phyloP scores from a whole-genome alignment of 2,797 vertebrate genomes.

The Scolopax rusticola region DNA sequence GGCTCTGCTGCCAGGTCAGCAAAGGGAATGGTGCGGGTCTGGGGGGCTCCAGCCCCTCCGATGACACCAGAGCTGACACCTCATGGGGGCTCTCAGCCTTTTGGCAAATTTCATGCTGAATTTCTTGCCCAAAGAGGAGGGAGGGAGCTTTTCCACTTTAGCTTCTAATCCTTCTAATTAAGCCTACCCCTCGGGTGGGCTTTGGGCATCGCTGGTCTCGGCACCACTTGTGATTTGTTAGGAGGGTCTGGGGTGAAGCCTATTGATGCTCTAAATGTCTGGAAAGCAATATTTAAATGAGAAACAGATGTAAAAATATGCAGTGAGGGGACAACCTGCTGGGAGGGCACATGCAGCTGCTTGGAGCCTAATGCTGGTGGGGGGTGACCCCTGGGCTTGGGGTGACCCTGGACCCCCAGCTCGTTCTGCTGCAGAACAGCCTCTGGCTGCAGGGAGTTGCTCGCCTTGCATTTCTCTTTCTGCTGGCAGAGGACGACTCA shows the following conservation, averaged over 20 bases:
- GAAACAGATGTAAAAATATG: rapidly evolving
- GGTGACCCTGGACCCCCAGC: neutral
- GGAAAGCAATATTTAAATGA: neutral
- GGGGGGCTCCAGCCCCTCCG: neutral
- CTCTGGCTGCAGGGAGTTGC: neutral
- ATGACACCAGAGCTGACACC: rapidly evolving
- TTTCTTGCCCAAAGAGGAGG: rapidly evolving
- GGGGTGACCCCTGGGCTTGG: neutral
- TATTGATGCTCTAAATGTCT: neutral
- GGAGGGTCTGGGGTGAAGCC: neutral
- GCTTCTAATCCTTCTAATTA: neutral
- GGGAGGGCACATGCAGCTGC: neutral
- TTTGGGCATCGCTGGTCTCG: rapidly evolving
- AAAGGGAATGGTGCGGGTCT: neutral
- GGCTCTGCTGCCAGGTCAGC: rapidly evolving
- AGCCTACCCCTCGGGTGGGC: neutral
- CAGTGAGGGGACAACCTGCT: rapidly evolving
- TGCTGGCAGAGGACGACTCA: neutral
- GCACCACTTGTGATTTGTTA: rapidly evolving
- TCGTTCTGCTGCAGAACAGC: neutral
- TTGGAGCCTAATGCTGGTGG: rapidly evolving
- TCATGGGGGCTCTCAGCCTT: rapidly evolving
- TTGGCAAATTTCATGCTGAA: neutral
- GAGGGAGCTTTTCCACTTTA: neutral
- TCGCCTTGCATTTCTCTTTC: neutral